phyloP scores from a whole-genome alignment of 2,113 vertebrate species.

The Oxyura jamaicensis region DNA sequence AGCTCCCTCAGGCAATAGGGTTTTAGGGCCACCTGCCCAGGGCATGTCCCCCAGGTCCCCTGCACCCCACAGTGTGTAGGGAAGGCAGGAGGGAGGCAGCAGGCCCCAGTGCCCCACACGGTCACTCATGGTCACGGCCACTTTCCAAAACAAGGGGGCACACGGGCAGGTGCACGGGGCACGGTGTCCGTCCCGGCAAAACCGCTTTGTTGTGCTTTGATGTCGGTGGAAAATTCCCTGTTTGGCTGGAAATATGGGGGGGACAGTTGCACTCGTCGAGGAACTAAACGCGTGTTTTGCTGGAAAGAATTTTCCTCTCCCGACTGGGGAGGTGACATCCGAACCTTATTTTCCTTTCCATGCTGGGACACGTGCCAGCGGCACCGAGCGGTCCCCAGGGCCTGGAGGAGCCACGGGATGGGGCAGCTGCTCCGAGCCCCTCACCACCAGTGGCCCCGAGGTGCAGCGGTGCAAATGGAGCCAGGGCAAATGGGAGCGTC shows the following conservation, averaged over 20 bases:
- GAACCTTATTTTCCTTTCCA: conserved; percentile 61
- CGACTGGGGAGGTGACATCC: conserved; percentile 54
- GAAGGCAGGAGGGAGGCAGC: neutral
- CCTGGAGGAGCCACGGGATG: neutral
- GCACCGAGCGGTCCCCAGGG: neutral
- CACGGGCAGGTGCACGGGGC: neutral
- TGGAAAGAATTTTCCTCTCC: conserved; percentile 65
- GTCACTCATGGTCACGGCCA: neutral
- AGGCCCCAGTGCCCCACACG: neutral
- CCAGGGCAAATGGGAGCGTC: neutral
- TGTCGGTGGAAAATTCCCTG: conserved; percentile 62
- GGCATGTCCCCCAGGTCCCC: neutral
- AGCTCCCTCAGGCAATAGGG: neutral
- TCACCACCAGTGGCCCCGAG: neutral
- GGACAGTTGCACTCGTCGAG: accelerated
- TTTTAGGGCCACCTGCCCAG: neutral
- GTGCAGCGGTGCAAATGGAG: accelerated
- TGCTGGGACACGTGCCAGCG: neutral
- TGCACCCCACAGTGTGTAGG: accelerated
- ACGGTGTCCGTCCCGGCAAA: neutral
- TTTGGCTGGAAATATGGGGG: neutral
- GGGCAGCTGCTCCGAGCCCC: accelerated
- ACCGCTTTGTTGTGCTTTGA: neutral
- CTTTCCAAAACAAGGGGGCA: conserved; percentile 32
- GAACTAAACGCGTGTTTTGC: conserved; percentile 44